These are phyloP conservation scores for Aphaenogaster rudis DNA, from an alignment of 1,140 invertebrate species.

Conservation along the genomic window DNA sequence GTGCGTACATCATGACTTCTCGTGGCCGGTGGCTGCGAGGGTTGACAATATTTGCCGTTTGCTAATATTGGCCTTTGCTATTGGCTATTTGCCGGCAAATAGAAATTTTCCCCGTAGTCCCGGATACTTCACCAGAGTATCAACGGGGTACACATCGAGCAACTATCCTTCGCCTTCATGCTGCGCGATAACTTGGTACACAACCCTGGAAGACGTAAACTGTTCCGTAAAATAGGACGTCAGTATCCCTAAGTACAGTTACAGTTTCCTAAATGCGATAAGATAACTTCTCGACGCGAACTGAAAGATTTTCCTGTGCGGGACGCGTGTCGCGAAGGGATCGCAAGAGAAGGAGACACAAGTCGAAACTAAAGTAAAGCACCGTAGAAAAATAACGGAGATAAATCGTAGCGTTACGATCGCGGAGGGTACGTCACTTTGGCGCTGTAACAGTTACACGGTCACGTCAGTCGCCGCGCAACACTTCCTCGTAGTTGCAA, in stretches of 20 bases:
- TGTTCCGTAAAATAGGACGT: background rate
- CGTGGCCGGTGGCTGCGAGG: constrained; percentile 48
- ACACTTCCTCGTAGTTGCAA: constrained; percentile 15
- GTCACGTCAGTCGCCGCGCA: constrained; percentile 33
- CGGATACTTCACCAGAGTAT: constrained; percentile 62
- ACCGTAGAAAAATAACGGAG: constrained; percentile 41
- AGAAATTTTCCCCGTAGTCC: constrained; percentile 66
- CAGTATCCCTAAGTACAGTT: background rate
- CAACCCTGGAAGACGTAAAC: constrained; percentile 1
- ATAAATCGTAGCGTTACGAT: constrained; percentile 52
- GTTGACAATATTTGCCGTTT: constrained; percentile 66
- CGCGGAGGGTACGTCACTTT: constrained; percentile 29
- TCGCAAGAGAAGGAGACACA: background rate
- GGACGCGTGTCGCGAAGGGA: background rate
- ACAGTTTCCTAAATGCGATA: constrained; percentile 29
- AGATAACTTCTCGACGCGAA: constrained; percentile 16
- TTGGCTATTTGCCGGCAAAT: constrained; percentile 75
- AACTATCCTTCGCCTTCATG: background rate
- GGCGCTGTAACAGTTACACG: constrained; percentile 27
- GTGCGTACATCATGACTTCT: constrained; percentile 68
- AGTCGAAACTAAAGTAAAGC: constrained; percentile 12
- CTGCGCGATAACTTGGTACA: background rate
- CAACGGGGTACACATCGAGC: constrained; percentile 23
- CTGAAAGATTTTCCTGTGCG: background rate
- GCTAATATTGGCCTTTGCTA: constrained; percentile 75